Base-by-base conservation (phyloP, 2,113 vertebrate species). In the Lepus timidus region DNA sequence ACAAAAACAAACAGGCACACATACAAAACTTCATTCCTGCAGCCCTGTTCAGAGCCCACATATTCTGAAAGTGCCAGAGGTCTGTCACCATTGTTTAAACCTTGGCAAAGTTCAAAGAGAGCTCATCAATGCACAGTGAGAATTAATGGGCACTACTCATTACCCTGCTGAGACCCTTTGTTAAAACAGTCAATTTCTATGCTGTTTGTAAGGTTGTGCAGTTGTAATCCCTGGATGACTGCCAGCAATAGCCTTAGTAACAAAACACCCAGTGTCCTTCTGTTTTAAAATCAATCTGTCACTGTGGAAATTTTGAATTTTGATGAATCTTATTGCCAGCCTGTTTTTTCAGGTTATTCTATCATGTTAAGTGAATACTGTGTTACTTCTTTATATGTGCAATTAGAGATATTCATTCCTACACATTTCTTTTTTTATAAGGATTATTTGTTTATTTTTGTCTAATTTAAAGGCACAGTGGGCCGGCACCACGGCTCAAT, bases 31-130 rank as follows among this genome's bases (percentile, higher is more conserved):
- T 84, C 82, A 81, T 85, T 49, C 17, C 44, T 92, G 8, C 33
- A 93, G 52, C 13, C 19, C 22, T n/a, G 13, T 71, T 79, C 51
- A 90, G 27, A 17, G 52, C 25, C 61, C 75, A 52, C 17, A 76
- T 49, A 89, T 93, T 94, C 58, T 90, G 64, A 52, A 80, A 85
- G 58, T 88, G 84, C 86, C 94, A 91, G 80, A 91, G 91, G 51
- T n/a, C 52, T 76, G 88, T 90, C 82, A 92, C 79, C 49, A 82
- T 88, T 96, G 90, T 94, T 93, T 93, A 92, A 94, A 76, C n/a
- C n/a, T 85, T 96, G 93, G 74, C 90, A 73, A 62, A 96, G 67
- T 97, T 97, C 92, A 96, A 88, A 97, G 67, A 76, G 49, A 95
- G 85, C 87, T 95, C 90, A 95, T 93, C 93, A 96, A 64, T 90